Base-by-base conservation (phyloP, 2,113 vertebrate genomes). In the Muscicapa adusta region DNA sequence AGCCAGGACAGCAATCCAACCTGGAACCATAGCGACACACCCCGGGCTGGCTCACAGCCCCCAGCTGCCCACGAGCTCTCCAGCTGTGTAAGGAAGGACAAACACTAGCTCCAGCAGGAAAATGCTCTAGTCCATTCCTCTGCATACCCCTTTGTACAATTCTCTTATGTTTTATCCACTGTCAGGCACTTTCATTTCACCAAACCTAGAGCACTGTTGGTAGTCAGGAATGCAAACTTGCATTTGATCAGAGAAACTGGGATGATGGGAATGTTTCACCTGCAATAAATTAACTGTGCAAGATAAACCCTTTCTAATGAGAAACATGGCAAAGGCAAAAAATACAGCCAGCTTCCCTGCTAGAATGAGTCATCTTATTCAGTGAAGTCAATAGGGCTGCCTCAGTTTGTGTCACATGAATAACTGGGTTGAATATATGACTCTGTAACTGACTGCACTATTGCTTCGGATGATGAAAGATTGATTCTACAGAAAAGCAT, bases 1-100 rank as follows among this genome's bases (percentile, higher is more conserved):
- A 99, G 92, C 99, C 99, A 18, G 99, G 98, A 97, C 99, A 99
- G 95, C 99, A 99, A 95, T 99, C 99, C 92, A 98, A 54, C 53
- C 95, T 98, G 85, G 97, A 97, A 77, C 99, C 99, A 12, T 99
- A 99, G 92, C 68, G 98, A 97, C 99, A 99, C 75, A 99, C 42
- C 18, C 99, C 99, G 75, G 98, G 96, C 86, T 98, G 98, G 96
- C 56, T 98, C 88, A 97, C 97, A 61, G 95, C 60, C 71, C 95
- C 94, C 56, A 95, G 96, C 90, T 98, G 98, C 91, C 97, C 95
- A 23, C 19, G 96, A 94, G 97, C 95, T 96, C 98, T 98, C 1
- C 71, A 95, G 68, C 98, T 98, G 96, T 1, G 2, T 51, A 91
- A 81, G 79, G 91, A 97, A 96, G 76, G 74, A 95, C 24, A 96